Evolutionary conservation across 2,888 invertebrate species (phyloP), one percentile per base, ranked within the genome.

Genomic region (Leptarthrus brevirostris): DNA sequence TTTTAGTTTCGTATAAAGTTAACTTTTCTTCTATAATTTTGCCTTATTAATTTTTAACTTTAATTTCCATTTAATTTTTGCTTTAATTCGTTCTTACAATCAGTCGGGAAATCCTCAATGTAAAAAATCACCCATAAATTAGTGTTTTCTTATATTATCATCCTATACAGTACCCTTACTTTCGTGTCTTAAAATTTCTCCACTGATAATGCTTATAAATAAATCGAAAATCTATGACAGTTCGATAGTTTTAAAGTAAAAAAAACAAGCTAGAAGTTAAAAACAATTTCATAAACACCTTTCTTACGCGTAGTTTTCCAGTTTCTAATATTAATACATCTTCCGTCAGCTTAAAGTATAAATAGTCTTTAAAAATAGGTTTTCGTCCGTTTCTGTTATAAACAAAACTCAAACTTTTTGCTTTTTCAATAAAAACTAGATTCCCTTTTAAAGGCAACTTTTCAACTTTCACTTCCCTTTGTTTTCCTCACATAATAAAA

Each of bases 161-260:
- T 16, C 56, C 8, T 61, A 40, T 61, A 61, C n/a, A 40, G 10
- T 30, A 36, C 18, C 8, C 16, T n/a, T n/a, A 58, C 8, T 58
- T 58, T 30, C 34, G 3, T 34, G 16, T 58, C 4, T 47, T 47
- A 1, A n/a, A n/a, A 5, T 10, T 47, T 4, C 30, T 30, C 30
- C 30, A 30, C 40, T 61, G 12, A 18, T 58, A n/a, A n/a, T 10
- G 16, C 16, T 22, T 24, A 20, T 20, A 66, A 40, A 14, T 12
- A 66, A 66, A 66, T 66, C 64, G 64, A 66, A 66, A 40, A 22
- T 44, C 36, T 66, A 66, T 66, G 64, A 66, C 64, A 66, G 26
- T 66, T 66, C 64, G 64, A 66, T 47, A 66, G 24, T n/a, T n/a
- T n/a, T n/a, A n/a, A n/a, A n/a, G n/a, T n/a, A n/a, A 40, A 64